Percentiles rank a stretch among this genome's conserved stretches.
phyloP scores from a whole-genome alignment of 2,797 vertebrate genomes.

The Gallinago nigripennis region DNA sequence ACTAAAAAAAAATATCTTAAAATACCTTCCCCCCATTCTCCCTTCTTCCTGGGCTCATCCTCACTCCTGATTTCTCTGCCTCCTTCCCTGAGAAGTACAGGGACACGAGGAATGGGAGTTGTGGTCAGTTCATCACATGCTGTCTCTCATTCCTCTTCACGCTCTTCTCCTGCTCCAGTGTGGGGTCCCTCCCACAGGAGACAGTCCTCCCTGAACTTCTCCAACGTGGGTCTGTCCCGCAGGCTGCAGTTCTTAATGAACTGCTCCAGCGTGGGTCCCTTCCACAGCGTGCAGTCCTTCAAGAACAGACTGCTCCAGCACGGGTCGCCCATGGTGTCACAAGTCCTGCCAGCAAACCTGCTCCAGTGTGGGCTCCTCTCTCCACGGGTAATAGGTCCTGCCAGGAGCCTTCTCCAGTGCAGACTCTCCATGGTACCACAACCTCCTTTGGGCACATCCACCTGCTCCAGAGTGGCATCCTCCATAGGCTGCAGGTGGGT shows the following conservation, averaged over 20 bases:
- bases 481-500: not conserved
- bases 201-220: too few species aligned
- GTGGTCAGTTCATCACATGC: not conserved
- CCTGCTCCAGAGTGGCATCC: not conserved
- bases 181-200: too few species aligned
- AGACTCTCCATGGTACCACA: not conserved
- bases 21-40: not conserved
- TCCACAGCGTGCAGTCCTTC: not conserved
- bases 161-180: too few species aligned
- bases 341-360: not conserved
- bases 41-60: not conserved
- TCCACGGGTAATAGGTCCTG: not conserved
- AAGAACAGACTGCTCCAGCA: not conserved
- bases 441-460: not conserved
- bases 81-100: not conserved
- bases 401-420: not conserved
- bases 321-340: not conserved
- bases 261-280: too few species aligned
- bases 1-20: not conserved
- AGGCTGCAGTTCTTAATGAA: too few species aligned
- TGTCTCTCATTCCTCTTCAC: not conserved
- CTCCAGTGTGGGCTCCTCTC: not conserved
- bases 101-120: not conserved
- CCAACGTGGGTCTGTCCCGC: too few species aligned
- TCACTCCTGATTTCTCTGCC: not conserved